A percentile compares a stretch with the other conserved stretches of the same genome.
Conservation (phyloP, 2,888 invertebrate genomes). For the Aphodius granarius region DNA sequence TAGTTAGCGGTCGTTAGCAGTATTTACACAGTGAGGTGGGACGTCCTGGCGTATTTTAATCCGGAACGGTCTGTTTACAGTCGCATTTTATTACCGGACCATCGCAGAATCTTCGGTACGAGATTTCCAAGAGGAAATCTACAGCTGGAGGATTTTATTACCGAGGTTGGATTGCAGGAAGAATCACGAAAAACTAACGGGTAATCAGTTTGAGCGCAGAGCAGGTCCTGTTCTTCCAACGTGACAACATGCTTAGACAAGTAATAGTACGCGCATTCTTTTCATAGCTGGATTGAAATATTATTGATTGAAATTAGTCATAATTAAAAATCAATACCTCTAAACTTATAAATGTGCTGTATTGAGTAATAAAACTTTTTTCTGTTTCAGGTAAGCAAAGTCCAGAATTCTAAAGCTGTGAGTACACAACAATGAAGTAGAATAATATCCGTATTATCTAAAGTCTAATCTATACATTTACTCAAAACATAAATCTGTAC, state of each 20-base stretch:
- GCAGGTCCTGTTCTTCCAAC: too few relatives aligned
- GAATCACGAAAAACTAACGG: not conserved
- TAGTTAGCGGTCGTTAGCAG: not conserved
- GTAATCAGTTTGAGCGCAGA: not conserved
- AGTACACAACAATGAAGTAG: too few relatives aligned
- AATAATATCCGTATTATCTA: too few relatives aligned
- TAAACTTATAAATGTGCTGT: too few relatives aligned
- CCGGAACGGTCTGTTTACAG: not conserved
- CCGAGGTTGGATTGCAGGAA: not conserved
- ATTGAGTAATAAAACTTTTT: not conserved
- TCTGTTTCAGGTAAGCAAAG: not conserved
- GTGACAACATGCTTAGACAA: too few relatives aligned
- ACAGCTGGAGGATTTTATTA: not conserved
- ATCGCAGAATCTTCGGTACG: not conserved
- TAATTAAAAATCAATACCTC: too few relatives aligned
- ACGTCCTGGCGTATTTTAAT: not conserved
- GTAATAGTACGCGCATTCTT: too few relatives aligned
- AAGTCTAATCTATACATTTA: not conserved
- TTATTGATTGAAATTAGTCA: too few relatives aligned
- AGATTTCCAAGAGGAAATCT: not conserved
- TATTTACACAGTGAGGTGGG: not conserved
- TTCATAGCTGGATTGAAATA: too few relatives aligned
- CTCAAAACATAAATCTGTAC: not conserved
- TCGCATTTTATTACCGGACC: not conserved
- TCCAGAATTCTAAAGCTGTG: too few relatives aligned